Conservation (phyloP, 1,140 invertebrate species). For the Pararge aegeria region DNA sequence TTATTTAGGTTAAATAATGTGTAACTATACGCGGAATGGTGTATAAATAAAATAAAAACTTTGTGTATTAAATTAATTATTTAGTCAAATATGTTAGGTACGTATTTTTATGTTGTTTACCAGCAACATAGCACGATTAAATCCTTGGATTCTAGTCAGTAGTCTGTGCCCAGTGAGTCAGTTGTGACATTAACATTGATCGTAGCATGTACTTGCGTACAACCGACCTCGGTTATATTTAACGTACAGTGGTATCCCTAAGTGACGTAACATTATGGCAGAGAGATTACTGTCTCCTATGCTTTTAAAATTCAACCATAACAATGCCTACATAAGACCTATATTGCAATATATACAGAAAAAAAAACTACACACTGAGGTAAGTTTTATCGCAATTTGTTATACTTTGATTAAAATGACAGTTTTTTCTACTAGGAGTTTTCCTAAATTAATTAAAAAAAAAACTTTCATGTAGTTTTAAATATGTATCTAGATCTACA, state of each 20-base stretch:
- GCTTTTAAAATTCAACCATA: slow-evolving; percentile 34
- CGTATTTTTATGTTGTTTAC: no score
- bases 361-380: slow-evolving; percentile 33
- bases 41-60: background rate
- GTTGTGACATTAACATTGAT: slow-evolving; percentile 6
- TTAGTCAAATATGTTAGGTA: no score
- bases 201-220: background rate
- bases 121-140: no score
- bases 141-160: no score
- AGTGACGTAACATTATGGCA: slow-evolving; percentile 30
- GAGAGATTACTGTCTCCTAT: slow-evolving; percentile 30
- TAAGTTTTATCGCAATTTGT: slow-evolving; percentile 12
- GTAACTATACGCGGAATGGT: background rate
- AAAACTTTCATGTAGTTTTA: no score
- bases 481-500: no score
- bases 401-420: background rate
- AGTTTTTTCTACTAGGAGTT: no score
- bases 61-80: no score
- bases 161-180: background rate
- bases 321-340: slow-evolving; percentile 23
- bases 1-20: slow-evolving; percentile 1
- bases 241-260: background rate
- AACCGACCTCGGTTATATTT: slow-evolving; percentile 1
- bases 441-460: no score
- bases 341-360: slow-evolving; percentile 21